phyloP scores from a whole-genome alignment of 2,888 invertebrate genomes.

The Drosophila picticornis region DNA sequence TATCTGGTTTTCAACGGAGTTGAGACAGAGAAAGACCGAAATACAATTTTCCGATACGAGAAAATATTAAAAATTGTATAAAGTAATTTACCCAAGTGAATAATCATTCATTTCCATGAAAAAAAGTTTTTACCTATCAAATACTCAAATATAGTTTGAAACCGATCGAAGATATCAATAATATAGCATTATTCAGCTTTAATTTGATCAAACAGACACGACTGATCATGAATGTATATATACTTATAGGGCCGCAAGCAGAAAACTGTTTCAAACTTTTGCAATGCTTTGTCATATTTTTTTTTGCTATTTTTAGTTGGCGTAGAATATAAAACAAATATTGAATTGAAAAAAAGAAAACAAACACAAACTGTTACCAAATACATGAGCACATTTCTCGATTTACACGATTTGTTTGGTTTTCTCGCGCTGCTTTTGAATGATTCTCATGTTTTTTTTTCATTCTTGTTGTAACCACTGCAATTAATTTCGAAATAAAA shows the following conservation, averaged over 20 bases:
- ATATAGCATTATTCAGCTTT: background rate
- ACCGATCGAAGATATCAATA: background rate
- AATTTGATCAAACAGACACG: background rate
- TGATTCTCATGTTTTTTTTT: background rate
- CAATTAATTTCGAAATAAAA: slow-evolving; percentile 74
- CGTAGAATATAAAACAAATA: background rate
- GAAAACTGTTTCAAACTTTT: background rate
- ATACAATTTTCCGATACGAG: background rate
- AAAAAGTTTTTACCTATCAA: background rate
- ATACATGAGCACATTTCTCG: slow-evolving; percentile 18
- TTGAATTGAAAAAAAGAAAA: background rate
- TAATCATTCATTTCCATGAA: background rate
- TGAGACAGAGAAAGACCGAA: background rate
- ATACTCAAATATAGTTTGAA: no score
- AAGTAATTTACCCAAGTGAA: background rate
- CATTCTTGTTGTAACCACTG: slow-evolving; percentile 47
- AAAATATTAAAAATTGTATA: background rate
- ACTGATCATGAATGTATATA: background rate
- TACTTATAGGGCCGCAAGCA: background rate
- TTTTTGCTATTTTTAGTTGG: background rate
- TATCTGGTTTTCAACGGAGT: background rate
- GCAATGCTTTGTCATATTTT: background rate
- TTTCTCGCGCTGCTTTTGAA: slow-evolving; percentile 13
- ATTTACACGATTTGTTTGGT: slow-evolving; percentile 15
- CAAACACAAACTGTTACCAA: background rate